Evolutionary conservation across 2,113 vertebrate genomes (phyloP).

Genomic region (Taurulus bubalis): DNA sequence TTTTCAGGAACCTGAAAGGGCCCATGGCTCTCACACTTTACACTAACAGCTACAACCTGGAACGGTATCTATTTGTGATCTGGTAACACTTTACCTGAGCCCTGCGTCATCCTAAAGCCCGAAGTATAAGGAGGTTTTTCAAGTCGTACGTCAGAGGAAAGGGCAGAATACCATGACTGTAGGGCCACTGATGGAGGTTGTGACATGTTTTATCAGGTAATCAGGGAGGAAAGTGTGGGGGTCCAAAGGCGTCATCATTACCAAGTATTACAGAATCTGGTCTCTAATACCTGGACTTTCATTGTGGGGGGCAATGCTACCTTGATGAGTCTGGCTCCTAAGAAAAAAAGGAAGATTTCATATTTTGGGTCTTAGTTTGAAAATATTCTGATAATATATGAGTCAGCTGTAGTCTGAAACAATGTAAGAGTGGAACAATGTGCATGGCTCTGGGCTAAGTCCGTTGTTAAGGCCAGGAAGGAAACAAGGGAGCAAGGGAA

Average conservation of each 20-base stretch:
- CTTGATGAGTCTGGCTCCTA: constrained; percentile 12
- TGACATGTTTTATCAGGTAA: constrained; percentile 55
- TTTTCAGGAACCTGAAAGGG: constrained; percentile 63
- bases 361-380: constrained; percentile 33
- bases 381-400: constrained; percentile 46
- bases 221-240: constrained; percentile 51
- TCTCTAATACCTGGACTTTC: constrained; percentile 18
- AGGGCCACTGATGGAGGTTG: constrained; percentile 33
- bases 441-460: constrained; percentile 15
- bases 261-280: constrained; percentile 22
- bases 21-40: constrained; percentile 64
- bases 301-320: constrained; percentile 5
- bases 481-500: constrained; percentile 55
- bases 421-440: constrained; percentile 56
- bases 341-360: constrained; percentile 8
- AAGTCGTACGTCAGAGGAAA: constrained; percentile 60
- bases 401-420: constrained; percentile 40
- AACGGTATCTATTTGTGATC: constrained; percentile 62
- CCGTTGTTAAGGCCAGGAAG: constrained; percentile 35
- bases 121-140: constrained; percentile 53
- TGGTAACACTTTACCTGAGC: constrained; percentile 74
- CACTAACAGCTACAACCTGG: constrained; percentile 65
- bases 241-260: constrained; percentile 46
- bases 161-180: constrained; percentile 53
- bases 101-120: constrained; percentile 64